Base-by-base conservation (phyloP, 2,797 vertebrate genomes). In the Ctenosaura bakeri region DNA sequence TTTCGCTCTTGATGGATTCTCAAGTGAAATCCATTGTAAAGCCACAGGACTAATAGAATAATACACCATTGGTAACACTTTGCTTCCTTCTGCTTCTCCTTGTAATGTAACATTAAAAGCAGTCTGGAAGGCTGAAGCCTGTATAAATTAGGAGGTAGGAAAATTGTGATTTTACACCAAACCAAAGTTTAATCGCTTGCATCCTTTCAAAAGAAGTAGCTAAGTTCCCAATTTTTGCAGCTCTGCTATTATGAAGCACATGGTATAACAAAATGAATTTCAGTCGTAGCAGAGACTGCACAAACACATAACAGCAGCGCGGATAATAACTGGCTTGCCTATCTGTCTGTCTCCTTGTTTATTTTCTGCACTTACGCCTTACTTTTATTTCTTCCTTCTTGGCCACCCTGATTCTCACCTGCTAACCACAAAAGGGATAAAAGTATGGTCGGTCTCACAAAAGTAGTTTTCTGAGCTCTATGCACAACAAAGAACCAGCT, bases 111-210 rank as follows among this genome's bases (percentile, higher is more conserved):
- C 29, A 4, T 85, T 56, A 38, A 86, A 80, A 42, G 52, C 22
- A 3, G 50, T 8, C 2, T 0, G 0, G 0, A 0, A 59, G 42
- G 13, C 29, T 6, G 46, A 89, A 71, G 83, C 24, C 73, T 85
- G 83, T 79, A 29, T 69, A 42, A 79, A 73, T 42, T 86, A 74
- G 89, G 94, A 64, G 9, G 26, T 38, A 59, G 9, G 13, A 20
- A 77, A 54, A 73, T 59, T 81, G 56, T 56, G 46, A 32, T 83
- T 46, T 50, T n/a, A 18, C 84, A 91, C 29, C 20, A 94, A 91
- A 74, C 74, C 35, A 77, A 90, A 77, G 14, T 54, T 85, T 42
- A 80, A 71, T 46, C 62, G 46, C 69, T 92, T 35, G 9, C 8
- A 32, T 66, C 26, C 69, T 69, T 26, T 92, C 64, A 14, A 66